These are phyloP conservation scores for Sepioteuthis lessoniana DNA, from an alignment of 2,888 invertebrate genomes.

Conservation along the genomic window DNA sequence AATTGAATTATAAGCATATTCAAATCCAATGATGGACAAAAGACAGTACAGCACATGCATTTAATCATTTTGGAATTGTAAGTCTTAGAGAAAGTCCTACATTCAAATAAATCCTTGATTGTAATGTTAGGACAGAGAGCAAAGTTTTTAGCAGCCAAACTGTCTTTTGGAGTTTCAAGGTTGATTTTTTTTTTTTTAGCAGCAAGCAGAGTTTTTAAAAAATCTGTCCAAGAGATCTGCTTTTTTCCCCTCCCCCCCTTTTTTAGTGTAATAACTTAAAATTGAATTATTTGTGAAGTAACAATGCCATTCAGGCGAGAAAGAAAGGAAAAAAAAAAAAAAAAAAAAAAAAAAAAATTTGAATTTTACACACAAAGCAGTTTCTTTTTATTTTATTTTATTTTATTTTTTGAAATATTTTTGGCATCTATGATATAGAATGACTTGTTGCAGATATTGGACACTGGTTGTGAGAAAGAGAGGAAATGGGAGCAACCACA, in stretches of 20 bases:
- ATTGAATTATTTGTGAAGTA: background rate
- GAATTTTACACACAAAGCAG: slow-evolving; percentile 15
- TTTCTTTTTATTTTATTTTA: background rate
- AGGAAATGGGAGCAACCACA: background rate
- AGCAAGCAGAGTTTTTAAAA: background rate
- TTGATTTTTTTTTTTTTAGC: background rate
- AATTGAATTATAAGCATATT: background rate
- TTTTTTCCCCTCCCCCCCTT: background rate
- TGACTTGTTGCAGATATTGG: slow-evolving; percentile 3
- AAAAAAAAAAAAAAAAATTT: too few species aligned
- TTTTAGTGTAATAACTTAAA: background rate
- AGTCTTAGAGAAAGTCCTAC: background rate
- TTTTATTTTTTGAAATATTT: slow-evolving; percentile 3
- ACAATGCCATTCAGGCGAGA: background rate
- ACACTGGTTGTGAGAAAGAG: background rate
- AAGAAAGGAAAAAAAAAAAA: background rate
- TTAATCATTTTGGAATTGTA: slow-evolving; percentile 33
- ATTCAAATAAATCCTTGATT: background rate
- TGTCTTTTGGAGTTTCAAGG: background rate
- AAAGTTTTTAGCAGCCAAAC: background rate
- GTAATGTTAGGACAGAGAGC: background rate
- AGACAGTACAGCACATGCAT: slow-evolving; percentile 20
- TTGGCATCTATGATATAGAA: background rate
- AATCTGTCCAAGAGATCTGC: background rate
- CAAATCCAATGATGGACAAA: slow-evolving; percentile 8